Evolutionary conservation across 92 coral and sea anemone species (phyloP), one percentile per base, ranked within the genome.

Genomic region (Epizoanthus illoricatus): DNA sequence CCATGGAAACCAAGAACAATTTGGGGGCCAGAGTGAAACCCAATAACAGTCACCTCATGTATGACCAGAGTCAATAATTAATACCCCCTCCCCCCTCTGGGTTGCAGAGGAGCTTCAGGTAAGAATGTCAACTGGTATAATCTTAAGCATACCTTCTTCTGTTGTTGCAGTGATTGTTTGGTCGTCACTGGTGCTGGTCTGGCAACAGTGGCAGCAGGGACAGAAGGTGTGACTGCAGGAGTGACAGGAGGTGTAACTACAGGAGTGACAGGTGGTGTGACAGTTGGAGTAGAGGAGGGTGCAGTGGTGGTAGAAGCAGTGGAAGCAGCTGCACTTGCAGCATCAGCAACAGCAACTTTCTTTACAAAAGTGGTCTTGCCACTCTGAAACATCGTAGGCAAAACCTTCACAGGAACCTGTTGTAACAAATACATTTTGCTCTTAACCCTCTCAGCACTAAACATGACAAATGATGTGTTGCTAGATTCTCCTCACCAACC

Each of bases 301-400:
- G 65, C 7, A 12, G 71, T 81, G 19, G 82, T 59, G 54, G 83
- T 19, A 55, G 79, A 36, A 16, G 75, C 36, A n/a, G 85, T 42
- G 71, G 75, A 17, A 54, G 86, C 19, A 4, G 84, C 9, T 61
- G 89, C 69, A 19, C 83, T 40, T 33, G 83, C 64, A 19, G 85
- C 59, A 55, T 81, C 85, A 78, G 82, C 69, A 5, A 74, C 61
- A 45, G 71, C 80, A 28, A 81, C 83, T 57, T 87, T 80, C 76
- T 89, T 89, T 17, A 90, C 92, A 85, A 93, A 93, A 36, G 97
- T 87, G 41, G 99, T 97, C 65, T 97, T 94, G 1, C 99, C 99
- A 85, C 98, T 91, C 71, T 97, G 99, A 76, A 97, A 97, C 99
- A 97, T 97, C 8, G 98, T 97, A 19, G 99, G 99, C 57, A 91